Evolutionary conservation across 2,888 invertebrate genomes (phyloP).

Genomic region (Aphelenchoides bicaudatus): DNA sequence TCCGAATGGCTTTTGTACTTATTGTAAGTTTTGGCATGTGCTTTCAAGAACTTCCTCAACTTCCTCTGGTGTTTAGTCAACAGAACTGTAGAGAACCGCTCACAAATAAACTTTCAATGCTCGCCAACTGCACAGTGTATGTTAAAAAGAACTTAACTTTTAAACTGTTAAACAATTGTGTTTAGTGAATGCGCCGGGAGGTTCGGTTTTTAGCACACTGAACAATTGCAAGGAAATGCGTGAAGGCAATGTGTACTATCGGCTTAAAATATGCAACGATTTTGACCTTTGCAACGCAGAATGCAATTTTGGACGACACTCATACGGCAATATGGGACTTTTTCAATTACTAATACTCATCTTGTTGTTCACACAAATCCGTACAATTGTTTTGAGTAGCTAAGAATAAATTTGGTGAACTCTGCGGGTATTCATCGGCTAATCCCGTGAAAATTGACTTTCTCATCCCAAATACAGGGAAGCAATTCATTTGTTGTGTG

Average conservation of each 20-base stretch:
- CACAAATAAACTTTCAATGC: slow-evolving; percentile 12
- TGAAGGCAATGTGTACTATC: slow-evolving; percentile 18
- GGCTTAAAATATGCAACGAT: slow-evolving; percentile 23
- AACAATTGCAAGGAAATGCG: background rate
- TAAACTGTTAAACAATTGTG: too few species aligned
- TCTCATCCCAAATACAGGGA: too few species aligned
- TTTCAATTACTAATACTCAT: too few species aligned
- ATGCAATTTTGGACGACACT: slow-evolving; percentile 14
- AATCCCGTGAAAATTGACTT: too few species aligned
- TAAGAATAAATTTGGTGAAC: too few species aligned
- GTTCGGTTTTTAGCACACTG: slow-evolving; percentile 2
- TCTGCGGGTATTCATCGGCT: too few species aligned
- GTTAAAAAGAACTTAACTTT: too few species aligned
- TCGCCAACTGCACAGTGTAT: background rate
- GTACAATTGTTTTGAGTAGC: too few species aligned
- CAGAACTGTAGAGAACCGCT: background rate
- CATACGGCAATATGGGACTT: too few species aligned
- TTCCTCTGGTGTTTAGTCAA: slow-evolving; percentile 17
- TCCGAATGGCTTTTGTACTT: slow-evolving; percentile 17
- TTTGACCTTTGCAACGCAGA: slow-evolving; percentile 22
- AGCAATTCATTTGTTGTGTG: too few species aligned
- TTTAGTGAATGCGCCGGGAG: slow-evolving; percentile 16
- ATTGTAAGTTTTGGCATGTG: background rate
- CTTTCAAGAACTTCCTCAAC: background rate
- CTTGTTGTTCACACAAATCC: too few species aligned